Evolutionary conservation across 2,113 vertebrate genomes (phyloP).

Genomic region (Columba janthina): DNA sequence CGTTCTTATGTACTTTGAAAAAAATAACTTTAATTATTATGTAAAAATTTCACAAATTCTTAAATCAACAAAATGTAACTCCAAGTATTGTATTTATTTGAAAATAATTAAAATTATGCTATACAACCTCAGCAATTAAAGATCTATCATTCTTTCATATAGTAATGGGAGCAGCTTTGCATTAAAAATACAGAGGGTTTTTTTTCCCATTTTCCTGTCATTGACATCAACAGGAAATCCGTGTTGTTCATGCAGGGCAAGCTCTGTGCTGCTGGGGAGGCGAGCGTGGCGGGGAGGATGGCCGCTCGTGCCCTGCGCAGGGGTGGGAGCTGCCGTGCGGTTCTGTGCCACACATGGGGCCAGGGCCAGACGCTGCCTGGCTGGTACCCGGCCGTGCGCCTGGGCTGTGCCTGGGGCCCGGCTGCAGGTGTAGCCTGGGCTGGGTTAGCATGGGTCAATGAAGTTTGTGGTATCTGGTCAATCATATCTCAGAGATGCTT

Average conservation of each 20-base stretch:
- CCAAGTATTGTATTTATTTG: neutral
- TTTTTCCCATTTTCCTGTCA: neutral
- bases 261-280: neutral
- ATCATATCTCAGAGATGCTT: accelerated
- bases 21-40: neutral
- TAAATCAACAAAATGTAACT: neutral
- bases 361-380: neutral
- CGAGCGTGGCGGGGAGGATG: neutral
- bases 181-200: neutral
- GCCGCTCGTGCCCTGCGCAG: neutral
- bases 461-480: neutral
- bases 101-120: conserved; percentile 22
- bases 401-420: accelerated
- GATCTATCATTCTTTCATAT: neutral
- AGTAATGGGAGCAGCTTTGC: neutral
- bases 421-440: neutral
- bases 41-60: neutral
- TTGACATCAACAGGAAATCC: neutral
- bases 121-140: neutral
- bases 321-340: accelerated
- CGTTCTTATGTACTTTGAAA: neutral
- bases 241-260: accelerated
- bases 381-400: neutral
- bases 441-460: neutral
- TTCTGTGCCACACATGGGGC: neutral